phyloP scores from a whole-genome alignment of 2,888 invertebrate genomes.

The Laothoe populi region DNA sequence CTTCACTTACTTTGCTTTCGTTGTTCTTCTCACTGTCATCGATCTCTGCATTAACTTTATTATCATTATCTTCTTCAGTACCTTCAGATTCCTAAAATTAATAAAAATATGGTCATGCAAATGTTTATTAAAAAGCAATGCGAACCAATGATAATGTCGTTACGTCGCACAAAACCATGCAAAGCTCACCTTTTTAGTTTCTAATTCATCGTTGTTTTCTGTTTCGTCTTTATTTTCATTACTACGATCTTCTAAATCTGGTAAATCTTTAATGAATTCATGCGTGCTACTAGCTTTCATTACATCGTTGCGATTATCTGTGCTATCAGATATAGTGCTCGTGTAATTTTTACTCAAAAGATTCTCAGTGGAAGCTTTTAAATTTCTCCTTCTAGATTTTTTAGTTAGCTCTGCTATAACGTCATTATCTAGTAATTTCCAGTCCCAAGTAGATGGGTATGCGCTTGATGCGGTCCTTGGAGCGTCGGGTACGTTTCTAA shows the following conservation, averaged over 20 bases:
- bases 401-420: conserved; percentile 73
- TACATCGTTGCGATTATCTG: conserved; percentile 55
- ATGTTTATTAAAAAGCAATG: conserved; percentile 74
- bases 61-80: conserved; percentile 32
- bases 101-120: conserved; percentile 75
- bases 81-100: conserved; percentile 69
- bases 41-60: conserved; percentile 28
- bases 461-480: conserved; percentile 90
- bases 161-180: conserved; percentile 59
- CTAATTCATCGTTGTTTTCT: conserved; percentile 46
- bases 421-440: conserved; percentile 86
- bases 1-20: conserved; percentile 26
- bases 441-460: conserved; percentile 89
- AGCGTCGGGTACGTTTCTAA: conserved; percentile 91
- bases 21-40: conserved; percentile 28
- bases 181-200: conserved; percentile 64
- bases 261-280: conserved; percentile 73
- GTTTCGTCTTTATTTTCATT: conserved; percentile 44
- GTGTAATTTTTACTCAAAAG: conserved; percentile 78
- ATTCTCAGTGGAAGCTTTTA: conserved; percentile 72
- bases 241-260: conserved; percentile 68
- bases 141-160: conserved; percentile 68
- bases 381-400: conserved; percentile 69
- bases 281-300: conserved; percentile 79
- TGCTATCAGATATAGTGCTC: conserved; percentile 68